Evolutionary conservation across 1,140 invertebrate species (phyloP).

Genomic region (Apis cerana): DNA sequence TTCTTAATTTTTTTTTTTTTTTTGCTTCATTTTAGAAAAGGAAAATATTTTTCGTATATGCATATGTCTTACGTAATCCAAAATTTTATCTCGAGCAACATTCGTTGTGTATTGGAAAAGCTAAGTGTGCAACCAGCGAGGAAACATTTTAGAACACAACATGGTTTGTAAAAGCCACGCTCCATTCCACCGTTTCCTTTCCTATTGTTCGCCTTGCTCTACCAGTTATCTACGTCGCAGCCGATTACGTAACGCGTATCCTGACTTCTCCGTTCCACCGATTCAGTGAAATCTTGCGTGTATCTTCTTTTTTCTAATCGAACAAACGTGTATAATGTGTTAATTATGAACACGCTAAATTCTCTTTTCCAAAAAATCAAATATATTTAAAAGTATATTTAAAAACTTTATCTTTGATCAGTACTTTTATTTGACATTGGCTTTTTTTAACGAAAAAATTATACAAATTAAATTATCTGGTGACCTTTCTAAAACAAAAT

Average conservation of each 20-base stretch:
- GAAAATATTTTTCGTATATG: too few species aligned
- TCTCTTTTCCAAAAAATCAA: neutral
- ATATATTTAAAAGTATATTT: too few species aligned
- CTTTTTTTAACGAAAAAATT: too few species aligned
- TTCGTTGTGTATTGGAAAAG: neutral
- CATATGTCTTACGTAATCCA: slow-evolving; percentile 20
- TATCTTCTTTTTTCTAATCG: neutral
- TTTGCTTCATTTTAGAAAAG: neutral
- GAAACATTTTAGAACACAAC: slow-evolving; percentile 12
- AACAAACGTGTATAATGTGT: too few species aligned
- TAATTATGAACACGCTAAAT: too few species aligned
- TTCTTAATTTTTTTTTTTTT: neutral
- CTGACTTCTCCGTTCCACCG: neutral
- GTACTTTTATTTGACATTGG: too few species aligned
- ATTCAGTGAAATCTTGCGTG: neutral
- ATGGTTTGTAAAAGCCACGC: neutral
- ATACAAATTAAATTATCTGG: too few species aligned
- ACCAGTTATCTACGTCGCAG: neutral
- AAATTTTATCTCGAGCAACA: neutral
- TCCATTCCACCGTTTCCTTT: slow-evolving; percentile 9
- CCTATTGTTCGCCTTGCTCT: slow-evolving; percentile 13
- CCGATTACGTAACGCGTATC: slow-evolving; percentile 9
- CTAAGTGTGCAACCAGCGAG: neutral
- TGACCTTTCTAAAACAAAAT: too few species aligned
- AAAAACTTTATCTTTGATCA: too few species aligned